Conservation (phyloP, 2,888 invertebrate species). For the Phengaris alcon region DNA sequence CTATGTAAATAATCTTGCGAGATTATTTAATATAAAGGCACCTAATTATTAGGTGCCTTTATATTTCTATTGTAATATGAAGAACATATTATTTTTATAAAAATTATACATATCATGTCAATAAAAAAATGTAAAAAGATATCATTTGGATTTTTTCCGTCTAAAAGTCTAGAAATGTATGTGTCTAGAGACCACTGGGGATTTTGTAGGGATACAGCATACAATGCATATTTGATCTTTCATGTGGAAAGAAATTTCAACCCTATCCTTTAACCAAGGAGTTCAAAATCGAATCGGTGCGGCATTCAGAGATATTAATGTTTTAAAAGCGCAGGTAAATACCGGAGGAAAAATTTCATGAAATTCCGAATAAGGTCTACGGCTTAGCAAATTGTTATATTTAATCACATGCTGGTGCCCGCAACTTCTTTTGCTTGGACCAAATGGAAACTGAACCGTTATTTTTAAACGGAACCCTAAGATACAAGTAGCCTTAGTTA, state of each 20-base stretch:
- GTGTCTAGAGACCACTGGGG: slow-evolving; percentile 21
- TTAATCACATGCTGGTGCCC: not conserved
- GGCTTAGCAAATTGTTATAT: not conserved
- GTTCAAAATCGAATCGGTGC: not conserved
- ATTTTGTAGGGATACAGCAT: not conserved
- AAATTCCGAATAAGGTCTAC: not conserved
- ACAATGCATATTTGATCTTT: not conserved
- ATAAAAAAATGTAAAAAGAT: not conserved
- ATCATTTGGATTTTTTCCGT: not conserved
- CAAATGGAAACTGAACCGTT: no score
- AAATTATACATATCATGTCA: not conserved
- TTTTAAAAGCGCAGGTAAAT: slow-evolving; percentile 16
- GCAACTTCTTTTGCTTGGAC: no score
- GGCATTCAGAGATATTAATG: not conserved
- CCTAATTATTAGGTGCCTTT: not conserved
- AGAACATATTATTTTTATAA: slow-evolving; percentile 16
- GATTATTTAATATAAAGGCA: no score
- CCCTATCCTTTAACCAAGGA: not conserved
- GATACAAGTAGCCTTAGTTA: no score
- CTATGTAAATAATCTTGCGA: no score
- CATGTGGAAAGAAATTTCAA: not conserved
- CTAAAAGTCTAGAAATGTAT: slow-evolving; percentile 21
- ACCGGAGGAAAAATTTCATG: not conserved
- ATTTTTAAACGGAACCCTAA: no score
- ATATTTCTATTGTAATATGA: not conserved